phyloP scores from a whole-genome alignment of 2,888 invertebrate species.

The Drosophila kambysellisi region DNA sequence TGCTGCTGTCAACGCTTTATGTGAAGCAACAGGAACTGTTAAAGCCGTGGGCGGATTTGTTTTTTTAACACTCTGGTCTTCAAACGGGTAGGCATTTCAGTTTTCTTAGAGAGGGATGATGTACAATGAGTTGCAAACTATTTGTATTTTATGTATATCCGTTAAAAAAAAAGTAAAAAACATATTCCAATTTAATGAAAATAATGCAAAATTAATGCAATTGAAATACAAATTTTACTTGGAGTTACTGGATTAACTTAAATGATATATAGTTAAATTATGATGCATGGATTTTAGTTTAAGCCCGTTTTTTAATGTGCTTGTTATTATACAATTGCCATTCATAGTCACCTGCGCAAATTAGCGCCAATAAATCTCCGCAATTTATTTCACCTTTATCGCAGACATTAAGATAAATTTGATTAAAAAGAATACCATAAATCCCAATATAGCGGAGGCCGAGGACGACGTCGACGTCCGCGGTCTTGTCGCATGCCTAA shows the following conservation, averaged over 20 bases:
- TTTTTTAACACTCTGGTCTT: constrained; percentile 12
- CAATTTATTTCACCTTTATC: constrained; percentile 76
- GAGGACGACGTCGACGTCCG: constrained; percentile 18
- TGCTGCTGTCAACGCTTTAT: constrained; percentile 52
- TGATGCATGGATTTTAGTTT: constrained; percentile 13
- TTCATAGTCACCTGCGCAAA: constrained; percentile 43
- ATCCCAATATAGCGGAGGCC: constrained; percentile 62
- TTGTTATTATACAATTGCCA: constrained; percentile 11
- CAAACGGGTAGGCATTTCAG: constrained; percentile 7
- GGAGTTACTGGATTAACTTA: too few species aligned
- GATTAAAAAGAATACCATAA: constrained; percentile 74
- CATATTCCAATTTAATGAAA: not conserved
- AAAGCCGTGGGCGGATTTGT: constrained; percentile 19
- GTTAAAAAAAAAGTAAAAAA: not conserved
- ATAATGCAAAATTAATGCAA: not conserved
- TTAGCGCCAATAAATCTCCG: constrained; percentile 68
- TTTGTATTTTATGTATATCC: not conserved
- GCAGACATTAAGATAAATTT: constrained; percentile 71
- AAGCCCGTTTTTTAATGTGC: constrained; percentile 9
- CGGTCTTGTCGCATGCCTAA: constrained; percentile 69
- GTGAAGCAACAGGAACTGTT: constrained; percentile 31
- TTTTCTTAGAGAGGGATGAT: not conserved
- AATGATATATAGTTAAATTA: constrained; percentile 13
- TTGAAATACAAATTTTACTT: not conserved
- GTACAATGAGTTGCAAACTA: not conserved